Evolutionary conservation across 2,113 vertebrate genomes (phyloP).

Genomic region (Ctenomys sociabilis): DNA sequence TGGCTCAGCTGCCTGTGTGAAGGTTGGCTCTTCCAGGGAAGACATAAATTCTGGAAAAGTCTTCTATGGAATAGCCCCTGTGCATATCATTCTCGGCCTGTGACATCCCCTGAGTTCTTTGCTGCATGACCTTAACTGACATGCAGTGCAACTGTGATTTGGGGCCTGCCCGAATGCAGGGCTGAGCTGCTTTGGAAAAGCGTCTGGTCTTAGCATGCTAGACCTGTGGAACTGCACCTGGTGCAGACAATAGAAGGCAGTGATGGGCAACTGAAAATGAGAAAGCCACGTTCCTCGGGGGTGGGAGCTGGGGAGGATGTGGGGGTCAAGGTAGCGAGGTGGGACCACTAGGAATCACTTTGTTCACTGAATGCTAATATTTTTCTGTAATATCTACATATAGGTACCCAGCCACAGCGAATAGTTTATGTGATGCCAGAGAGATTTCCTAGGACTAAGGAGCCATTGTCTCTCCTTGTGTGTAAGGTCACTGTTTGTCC

Average conservation of each 20-base stretch:
- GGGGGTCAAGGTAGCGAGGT: background rate
- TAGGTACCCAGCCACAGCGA: background rate
- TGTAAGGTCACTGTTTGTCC: background rate
- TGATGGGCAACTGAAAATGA: background rate
- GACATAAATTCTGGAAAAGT: background rate
- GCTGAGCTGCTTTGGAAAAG: conserved; percentile 52
- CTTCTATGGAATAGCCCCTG: background rate
- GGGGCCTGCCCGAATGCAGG: background rate
- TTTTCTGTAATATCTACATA: background rate
- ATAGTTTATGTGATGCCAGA: background rate
- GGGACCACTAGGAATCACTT: background rate
- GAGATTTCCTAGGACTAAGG: background rate
- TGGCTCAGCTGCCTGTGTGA: background rate
- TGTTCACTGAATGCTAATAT: background rate
- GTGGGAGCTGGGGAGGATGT: background rate
- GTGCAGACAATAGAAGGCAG: background rate
- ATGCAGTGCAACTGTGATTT: background rate
- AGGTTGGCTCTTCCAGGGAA: background rate
- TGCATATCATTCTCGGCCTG: background rate
- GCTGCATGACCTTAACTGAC: background rate
- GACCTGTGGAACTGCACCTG: background rate
- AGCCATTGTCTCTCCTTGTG: background rate
- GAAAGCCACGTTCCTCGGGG: background rate
- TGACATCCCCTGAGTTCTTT: background rate
- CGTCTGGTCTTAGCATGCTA: conserved; percentile 42